These are phyloP conservation scores for Drosophila falleni DNA, from an alignment of 2,888 invertebrate genomes.

Conservation along the genomic window DNA sequence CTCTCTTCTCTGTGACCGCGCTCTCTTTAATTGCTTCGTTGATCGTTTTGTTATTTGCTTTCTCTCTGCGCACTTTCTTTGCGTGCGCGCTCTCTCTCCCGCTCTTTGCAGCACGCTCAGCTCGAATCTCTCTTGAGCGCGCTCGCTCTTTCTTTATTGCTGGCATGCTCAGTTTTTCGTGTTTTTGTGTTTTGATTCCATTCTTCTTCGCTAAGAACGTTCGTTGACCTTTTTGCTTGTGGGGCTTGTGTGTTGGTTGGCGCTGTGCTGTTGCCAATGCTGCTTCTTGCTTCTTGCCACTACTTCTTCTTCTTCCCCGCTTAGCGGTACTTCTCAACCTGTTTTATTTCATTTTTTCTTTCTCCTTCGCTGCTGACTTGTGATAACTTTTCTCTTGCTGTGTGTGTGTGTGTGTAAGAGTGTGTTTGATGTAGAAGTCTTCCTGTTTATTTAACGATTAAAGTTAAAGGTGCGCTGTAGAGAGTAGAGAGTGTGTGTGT, in stretches of 20 bases:
- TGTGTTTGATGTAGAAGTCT: constrained; percentile 75
- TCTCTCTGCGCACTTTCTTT: constrained; percentile 50
- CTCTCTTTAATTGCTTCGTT: constrained; percentile 22
- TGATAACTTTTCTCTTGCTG: constrained; percentile 55
- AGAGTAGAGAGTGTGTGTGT: neutral
- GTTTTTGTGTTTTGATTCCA: constrained; percentile 84
- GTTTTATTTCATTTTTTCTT: constrained; percentile 64
- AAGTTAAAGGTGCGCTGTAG: constrained; percentile 60
- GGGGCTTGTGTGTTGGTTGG: constrained; percentile 54
- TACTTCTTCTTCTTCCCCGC: constrained; percentile 53
- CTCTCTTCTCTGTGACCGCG: constrained; percentile 6
- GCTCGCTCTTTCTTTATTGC: constrained; percentile 43
- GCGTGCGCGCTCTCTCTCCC: constrained; percentile 3
- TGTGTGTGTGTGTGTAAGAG: constrained; percentile 27
- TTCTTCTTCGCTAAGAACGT: constrained; percentile 84
- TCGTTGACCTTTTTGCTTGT: constrained; percentile 82
- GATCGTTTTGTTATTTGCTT: constrained; percentile 44
- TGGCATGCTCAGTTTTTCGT: constrained; percentile 71
- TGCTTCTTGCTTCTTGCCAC: constrained; percentile 19
- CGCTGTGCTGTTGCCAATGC: constrained; percentile 32
- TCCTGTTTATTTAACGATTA: constrained; percentile 79
- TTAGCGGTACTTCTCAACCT: constrained; percentile 82
- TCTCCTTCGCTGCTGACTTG: constrained; percentile 58
- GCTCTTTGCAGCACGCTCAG: constrained; percentile 10
- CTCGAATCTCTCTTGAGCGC: constrained; percentile 13